Conservation (phyloP, 2,888 invertebrate species). For the Adelphocoris suturalis region DNA sequence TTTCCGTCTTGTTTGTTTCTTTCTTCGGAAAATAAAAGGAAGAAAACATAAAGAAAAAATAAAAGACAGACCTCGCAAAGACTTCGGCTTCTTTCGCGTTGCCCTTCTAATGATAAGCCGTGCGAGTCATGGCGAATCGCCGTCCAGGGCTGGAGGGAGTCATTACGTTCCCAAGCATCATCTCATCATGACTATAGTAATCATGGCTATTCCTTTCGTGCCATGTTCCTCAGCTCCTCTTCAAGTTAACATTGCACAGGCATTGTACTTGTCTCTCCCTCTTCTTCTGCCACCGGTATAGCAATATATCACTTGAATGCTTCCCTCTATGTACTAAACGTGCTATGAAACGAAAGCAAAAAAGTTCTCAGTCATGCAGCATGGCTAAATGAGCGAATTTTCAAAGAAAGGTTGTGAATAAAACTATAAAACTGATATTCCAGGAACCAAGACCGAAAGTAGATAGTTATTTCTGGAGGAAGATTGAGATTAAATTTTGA, state of each 20-base stretch:
- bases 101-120: constrained; percentile 32
- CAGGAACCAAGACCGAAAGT: too few species aligned
- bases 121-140: constrained; percentile 16
- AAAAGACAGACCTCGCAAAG: background rate
- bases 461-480: too few species aligned
- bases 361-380: too few species aligned
- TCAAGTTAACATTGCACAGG: background rate
- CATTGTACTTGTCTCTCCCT: background rate
- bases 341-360: too few species aligned
- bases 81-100: constrained; percentile 22
- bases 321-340: too few species aligned
- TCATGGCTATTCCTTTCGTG: background rate
- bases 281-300: background rate
- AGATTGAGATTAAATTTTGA: too few species aligned
- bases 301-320: too few species aligned
- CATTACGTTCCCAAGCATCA: constrained; percentile 29
- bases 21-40: background rate
- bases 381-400: too few species aligned
- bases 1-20: constrained; percentile 32
- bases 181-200: constrained; percentile 5
- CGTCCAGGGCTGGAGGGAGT: background rate
- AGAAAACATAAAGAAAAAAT: background rate
- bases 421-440: too few species aligned
- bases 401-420: too few species aligned
- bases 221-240: background rate